Base-by-base conservation (phyloP, 2,888 invertebrate genomes). In the Sphaeridia pumilis region DNA sequence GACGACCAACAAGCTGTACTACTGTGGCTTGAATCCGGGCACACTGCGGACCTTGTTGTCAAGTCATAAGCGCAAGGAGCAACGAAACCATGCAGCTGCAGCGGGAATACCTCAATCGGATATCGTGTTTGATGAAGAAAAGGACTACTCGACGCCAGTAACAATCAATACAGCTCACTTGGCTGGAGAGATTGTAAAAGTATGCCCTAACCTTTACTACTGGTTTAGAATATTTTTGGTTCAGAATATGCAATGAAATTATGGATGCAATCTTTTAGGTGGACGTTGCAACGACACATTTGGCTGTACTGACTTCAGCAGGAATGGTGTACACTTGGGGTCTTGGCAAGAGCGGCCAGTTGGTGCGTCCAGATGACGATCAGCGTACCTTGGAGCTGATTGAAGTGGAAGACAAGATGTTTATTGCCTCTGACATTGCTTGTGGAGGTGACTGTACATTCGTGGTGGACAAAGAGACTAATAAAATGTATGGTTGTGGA, bases 121-220 rank as follows among this genome's bases (percentile, higher is more conserved):
- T 24, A 55, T 57, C 25, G 56, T 56, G 2, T 31, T 52, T 17
- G 61, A 63, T 17, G 63, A 61, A 52, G 64, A 65, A 51, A 58
- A 66, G 38, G 60, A 65, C 31, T 81, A 83, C 69, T 73, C 82
- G 52, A 67, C 72, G 46, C 84, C 84, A 21, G 72, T 74, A 46
- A 65, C 74, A 3, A 76, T 85, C 3, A 80, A 83, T 66, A 79
- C 78, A 3, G 71, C 72, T 49, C 75, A 78, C 58, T 77, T 84
- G 4, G 73, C 72, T 17, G 82, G 81, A 0, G 72, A 73, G 56
- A 78, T 84, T 49, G 68, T 77, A 17, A 80, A 82, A 74, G 65
- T 66, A 49, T n/a, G 47, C 36, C 17, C n/a, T n/a, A n/a, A n/a
- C n/a, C n/a, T n/a, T n/a, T n/a, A n/a, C n/a, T n/a, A n/a, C n/a